Evolutionary conservation across 2,113 vertebrate genomes (phyloP).

Genomic region (Nothoprocta pentlandii): DNA sequence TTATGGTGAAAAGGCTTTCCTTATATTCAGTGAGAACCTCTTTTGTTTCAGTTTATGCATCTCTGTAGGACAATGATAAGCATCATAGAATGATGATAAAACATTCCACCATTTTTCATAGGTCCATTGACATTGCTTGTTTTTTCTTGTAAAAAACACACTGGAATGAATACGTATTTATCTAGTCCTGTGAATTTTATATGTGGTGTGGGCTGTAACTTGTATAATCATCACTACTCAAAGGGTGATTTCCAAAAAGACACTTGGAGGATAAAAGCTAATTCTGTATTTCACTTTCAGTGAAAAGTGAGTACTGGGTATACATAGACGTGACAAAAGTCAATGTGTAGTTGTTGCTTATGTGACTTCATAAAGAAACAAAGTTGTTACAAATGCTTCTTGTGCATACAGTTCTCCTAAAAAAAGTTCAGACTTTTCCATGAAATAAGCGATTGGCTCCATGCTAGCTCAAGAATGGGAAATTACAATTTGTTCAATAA

Average conservation of each 20-base stretch:
- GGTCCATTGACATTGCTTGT: not conserved
- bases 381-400: not conserved
- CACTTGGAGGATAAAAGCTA: not conserved
- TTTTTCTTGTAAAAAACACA: not conserved
- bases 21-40: not conserved
- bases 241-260: not conserved
- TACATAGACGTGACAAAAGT: not conserved
- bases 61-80: not conserved
- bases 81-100: not conserved
- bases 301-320: not conserved
- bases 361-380: too few species aligned
- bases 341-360: not conserved
- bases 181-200: not conserved
- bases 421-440: not conserved
- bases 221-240: not conserved
- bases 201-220: not conserved
- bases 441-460: not conserved
- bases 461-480: not conserved
- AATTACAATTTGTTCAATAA: not conserved
- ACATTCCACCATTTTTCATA: not conserved
- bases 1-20: not conserved
- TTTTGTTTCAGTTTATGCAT: not conserved
- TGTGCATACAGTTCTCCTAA: not conserved
- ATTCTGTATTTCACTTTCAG: not conserved
- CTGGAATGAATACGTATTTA: not conserved